Conservation (phyloP, 2,888 invertebrate species). For the Rhamphomyia laevipes region DNA sequence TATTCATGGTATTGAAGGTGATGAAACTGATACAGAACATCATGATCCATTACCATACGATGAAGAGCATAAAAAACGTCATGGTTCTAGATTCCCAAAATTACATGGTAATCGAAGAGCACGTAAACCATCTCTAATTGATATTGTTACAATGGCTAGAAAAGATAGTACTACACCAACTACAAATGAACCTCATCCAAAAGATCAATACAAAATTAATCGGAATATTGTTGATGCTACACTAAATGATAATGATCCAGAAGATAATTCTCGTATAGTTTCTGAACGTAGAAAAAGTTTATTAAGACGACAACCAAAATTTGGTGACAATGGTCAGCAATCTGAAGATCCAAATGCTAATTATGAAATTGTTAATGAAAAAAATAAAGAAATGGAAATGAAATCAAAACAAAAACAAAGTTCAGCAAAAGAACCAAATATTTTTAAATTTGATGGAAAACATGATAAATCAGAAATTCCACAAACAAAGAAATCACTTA, state of each 20-base stretch:
- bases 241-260: slow-evolving; percentile 27
- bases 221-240: not conserved
- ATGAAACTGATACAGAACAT: slow-evolving; percentile 59
- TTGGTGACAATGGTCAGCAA: slow-evolving; percentile 10
- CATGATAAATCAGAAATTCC: not conserved
- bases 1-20: slow-evolving; percentile 37
- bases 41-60: slow-evolving; percentile 58
- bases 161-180: slow-evolving; percentile 20
- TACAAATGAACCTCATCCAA: slow-evolving; percentile 25
- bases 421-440: slow-evolving; percentile 22
- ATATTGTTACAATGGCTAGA: slow-evolving; percentile 32
- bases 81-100: slow-evolving; percentile 21
- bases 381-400: slow-evolving; percentile 29
- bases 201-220: slow-evolving; percentile 25
- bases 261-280: slow-evolving; percentile 29
- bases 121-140: slow-evolving; percentile 32
- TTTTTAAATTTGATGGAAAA: slow-evolving; percentile 31
- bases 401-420: slow-evolving; percentile 13
- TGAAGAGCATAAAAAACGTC: slow-evolving; percentile 28
- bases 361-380: slow-evolving; percentile 41
- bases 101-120: slow-evolving; percentile 27
- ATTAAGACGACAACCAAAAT: slow-evolving; percentile 23
- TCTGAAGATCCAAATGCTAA: slow-evolving; percentile 10
- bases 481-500: not conserved
- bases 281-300: slow-evolving; percentile 32